A percentile compares a stretch with the other conserved stretches of the same genome.
Conservation (phyloP, 2,113 vertebrate genomes). For the Grantiella picta region DNA sequence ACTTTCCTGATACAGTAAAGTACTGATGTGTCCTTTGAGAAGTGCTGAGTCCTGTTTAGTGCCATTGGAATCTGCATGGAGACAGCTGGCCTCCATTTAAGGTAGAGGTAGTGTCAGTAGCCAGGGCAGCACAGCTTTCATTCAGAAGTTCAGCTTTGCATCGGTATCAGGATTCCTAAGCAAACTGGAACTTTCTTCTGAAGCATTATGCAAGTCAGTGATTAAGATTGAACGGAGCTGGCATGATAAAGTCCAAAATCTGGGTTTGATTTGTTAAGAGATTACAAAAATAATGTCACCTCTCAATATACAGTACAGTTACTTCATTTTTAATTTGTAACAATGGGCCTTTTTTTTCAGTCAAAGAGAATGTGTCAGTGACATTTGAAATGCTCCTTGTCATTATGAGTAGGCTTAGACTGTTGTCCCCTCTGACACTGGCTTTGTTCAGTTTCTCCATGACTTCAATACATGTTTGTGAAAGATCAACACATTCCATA, state of each 20-base stretch:
- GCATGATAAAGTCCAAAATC: background rate
- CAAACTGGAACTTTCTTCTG: background rate
- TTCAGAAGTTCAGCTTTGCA: background rate
- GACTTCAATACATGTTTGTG: background rate
- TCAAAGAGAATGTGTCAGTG: background rate
- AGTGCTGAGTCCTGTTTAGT: background rate
- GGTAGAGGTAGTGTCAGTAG: background rate
- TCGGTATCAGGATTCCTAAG: background rate
- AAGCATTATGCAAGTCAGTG: background rate
- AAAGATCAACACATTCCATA: background rate
- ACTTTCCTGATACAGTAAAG: background rate
- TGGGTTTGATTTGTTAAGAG: background rate
- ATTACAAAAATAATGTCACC: background rate
- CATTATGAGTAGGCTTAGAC: background rate
- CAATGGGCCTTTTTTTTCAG: background rate
- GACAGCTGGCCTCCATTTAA: background rate
- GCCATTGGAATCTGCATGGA: background rate
- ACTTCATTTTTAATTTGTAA: background rate
- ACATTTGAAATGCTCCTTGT: background rate
- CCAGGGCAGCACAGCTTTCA: background rate
- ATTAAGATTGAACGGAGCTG: background rate
- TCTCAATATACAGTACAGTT: background rate
- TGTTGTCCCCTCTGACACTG: background rate
- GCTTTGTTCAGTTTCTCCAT: background rate
- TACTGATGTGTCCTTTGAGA: background rate